Evolutionary conservation across 2,113 vertebrate species (phyloP).

Genomic region (Nycticebus coucang): DNA sequence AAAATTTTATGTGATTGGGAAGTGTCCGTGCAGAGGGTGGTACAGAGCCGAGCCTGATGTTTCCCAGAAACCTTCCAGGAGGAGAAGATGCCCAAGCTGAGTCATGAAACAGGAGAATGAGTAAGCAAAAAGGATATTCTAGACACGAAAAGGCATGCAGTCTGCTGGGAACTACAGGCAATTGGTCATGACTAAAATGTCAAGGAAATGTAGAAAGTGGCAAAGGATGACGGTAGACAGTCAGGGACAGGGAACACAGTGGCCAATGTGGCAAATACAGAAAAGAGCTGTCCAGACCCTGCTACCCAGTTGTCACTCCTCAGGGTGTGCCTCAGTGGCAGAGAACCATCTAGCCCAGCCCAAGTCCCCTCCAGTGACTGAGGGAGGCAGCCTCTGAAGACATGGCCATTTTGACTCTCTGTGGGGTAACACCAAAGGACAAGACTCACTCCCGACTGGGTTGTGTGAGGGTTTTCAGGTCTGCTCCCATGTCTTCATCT

Average conservation of each 20-base stretch:
- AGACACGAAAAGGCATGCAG: neutral
- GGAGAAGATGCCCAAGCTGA: neutral
- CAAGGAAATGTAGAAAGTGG: neutral
- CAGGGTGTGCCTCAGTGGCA: neutral
- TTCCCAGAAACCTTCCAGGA: neutral
- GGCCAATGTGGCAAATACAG: rapidly evolving
- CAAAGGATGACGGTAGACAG: neutral
- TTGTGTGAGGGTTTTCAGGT: neutral
- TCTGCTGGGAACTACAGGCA: neutral
- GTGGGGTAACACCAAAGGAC: neutral
- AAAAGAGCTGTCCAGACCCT: neutral
- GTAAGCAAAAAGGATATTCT: neutral
- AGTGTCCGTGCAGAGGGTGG: neutral
- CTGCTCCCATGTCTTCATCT: neutral
- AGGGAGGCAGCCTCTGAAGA: rapidly evolving
- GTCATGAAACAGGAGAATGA: neutral
- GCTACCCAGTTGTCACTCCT: rapidly evolving
- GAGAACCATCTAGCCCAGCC: neutral
- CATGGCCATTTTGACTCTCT: neutral
- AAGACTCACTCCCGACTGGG: neutral
- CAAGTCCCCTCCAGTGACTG: rapidly evolving
- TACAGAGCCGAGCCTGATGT: too few species aligned
- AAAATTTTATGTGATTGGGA: neutral
- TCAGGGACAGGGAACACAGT: neutral
- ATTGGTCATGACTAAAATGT: neutral